phyloP scores from a whole-genome alignment of 2,113 vertebrate genomes.

The Alligator mississippiensis region DNA sequence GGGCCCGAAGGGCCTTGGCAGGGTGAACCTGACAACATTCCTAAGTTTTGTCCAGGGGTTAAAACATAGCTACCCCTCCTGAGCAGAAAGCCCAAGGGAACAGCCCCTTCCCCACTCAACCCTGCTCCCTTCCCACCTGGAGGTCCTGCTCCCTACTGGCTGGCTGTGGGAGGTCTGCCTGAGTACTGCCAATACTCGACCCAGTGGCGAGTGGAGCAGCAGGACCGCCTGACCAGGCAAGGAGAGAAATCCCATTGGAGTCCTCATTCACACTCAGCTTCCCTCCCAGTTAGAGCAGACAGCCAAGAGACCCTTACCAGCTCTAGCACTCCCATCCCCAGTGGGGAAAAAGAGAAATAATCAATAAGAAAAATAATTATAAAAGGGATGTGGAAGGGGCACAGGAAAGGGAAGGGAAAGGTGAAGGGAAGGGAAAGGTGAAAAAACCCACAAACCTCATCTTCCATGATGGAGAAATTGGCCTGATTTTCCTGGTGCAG shows the following conservation, averaged over 20 bases:
- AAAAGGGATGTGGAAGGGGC: too few relatives aligned
- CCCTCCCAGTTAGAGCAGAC: neutral
- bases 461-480: too few relatives aligned
- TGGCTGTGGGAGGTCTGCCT: neutral
- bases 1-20: neutral
- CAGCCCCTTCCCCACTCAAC: neutral
- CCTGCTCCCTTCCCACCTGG: too few relatives aligned
- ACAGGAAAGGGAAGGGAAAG: too few relatives aligned
- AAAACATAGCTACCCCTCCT: neutral
- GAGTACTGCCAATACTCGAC: neutral
- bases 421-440: too few relatives aligned
- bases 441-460: too few relatives aligned
- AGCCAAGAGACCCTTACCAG: fast-evolving
- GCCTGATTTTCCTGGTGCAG: fast-evolving
- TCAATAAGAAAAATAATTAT: neutral
- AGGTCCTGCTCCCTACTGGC: neutral
- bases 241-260: neutral
- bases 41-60: neutral
- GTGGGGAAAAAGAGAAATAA: neutral
- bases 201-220: neutral
- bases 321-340: neutral
- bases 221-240: neutral
- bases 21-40: neutral
- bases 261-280: neutral
- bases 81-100: neutral